These are phyloP conservation scores for Philonicus albiceps DNA, from an alignment of 2,888 invertebrate genomes.

Conservation along the genomic window DNA sequence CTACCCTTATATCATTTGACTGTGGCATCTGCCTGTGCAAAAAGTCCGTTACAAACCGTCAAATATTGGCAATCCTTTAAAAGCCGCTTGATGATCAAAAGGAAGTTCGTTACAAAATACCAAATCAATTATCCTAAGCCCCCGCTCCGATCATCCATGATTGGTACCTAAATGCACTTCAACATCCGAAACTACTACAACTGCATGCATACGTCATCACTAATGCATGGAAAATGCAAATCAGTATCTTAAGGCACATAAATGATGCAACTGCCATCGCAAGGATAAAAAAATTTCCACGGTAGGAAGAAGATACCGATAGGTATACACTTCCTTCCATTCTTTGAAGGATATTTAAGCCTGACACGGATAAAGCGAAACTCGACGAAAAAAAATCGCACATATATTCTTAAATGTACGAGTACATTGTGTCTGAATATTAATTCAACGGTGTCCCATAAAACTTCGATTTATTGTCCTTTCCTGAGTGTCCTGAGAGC, in stretches of 20 bases:
- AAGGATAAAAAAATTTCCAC: constrained; percentile 38
- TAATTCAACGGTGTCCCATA: constrained; percentile 46
- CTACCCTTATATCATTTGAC: background rate
- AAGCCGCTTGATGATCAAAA: background rate
- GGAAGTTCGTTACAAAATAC: constrained; percentile 45
- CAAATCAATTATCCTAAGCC: constrained; percentile 26
- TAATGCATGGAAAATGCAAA: constrained; percentile 49
- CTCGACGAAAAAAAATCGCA: constrained; percentile 43
- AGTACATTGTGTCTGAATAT: constrained; percentile 45
- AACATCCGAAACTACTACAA: constrained; percentile 16
- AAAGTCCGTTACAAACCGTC: background rate
- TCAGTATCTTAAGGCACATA: constrained; percentile 45
- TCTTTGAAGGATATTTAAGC: constrained; percentile 1
- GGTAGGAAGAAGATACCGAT: constrained; percentile 12
- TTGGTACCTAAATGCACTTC: constrained; percentile 46
- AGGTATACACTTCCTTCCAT: constrained; percentile 21
- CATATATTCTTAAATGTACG: constrained; percentile 33
- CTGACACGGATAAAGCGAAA: constrained; percentile 31
- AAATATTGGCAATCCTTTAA: constrained; percentile 1
- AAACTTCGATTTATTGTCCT: constrained; percentile 48
- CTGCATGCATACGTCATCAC: background rate
- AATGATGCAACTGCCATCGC: constrained; percentile 42
- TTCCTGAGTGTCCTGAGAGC: constrained; percentile 43
- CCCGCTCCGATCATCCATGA: constrained; percentile 40
- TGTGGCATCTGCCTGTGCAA: background rate